Percentiles rank a stretch among this genome's conserved stretches.
Evolutionary conservation across 2,888 invertebrate genomes (phyloP).

Genomic region (Cremastobaeus sp.): DNA sequence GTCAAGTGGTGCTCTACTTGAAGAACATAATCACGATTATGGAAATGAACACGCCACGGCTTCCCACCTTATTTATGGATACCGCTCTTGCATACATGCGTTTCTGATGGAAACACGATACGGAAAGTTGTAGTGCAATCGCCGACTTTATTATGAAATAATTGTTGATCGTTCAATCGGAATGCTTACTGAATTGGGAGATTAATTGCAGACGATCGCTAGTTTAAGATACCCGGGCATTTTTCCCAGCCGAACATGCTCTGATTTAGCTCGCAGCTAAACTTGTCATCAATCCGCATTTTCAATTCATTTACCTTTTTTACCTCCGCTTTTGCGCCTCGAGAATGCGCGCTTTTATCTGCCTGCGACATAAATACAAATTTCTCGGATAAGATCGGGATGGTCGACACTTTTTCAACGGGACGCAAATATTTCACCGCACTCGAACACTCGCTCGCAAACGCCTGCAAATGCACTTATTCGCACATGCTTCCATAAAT

Average conservation of each 20-base stretch:
- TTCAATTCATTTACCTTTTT: no score
- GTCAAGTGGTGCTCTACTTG: slow-evolving; percentile 58
- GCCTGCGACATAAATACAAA: neutral
- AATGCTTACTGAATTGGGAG: slow-evolving; percentile 36
- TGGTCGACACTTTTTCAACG: no score
- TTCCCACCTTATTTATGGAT: slow-evolving; percentile 51
- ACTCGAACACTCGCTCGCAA: no score
- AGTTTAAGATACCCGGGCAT: slow-evolving; percentile 19
- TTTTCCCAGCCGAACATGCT: slow-evolving; percentile 8
- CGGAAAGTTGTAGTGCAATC: slow-evolving; percentile 46
- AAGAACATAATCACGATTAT: slow-evolving; percentile 53
- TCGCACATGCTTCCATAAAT: no score
- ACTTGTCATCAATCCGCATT: slow-evolving; percentile 13
- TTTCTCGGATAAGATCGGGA: slow-evolving; percentile 5
- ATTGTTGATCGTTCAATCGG: slow-evolving; percentile 48
- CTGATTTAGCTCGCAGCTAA: slow-evolving; percentile 8
- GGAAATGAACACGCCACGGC: slow-evolving; percentile 50
- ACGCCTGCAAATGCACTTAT: no score
- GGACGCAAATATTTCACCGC: no score
- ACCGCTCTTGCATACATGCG: slow-evolving; percentile 40
- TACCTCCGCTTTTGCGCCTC: no score
- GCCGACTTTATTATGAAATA: slow-evolving; percentile 53
- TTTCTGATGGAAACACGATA: slow-evolving; percentile 56
- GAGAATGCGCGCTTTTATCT: no score
- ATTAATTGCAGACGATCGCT: slow-evolving; percentile 33